A percentile compares a stretch with the other conserved stretches of the same genome.
Conservation (phyloP, 2,797 vertebrate species). For the Numenius phaeopus region DNA sequence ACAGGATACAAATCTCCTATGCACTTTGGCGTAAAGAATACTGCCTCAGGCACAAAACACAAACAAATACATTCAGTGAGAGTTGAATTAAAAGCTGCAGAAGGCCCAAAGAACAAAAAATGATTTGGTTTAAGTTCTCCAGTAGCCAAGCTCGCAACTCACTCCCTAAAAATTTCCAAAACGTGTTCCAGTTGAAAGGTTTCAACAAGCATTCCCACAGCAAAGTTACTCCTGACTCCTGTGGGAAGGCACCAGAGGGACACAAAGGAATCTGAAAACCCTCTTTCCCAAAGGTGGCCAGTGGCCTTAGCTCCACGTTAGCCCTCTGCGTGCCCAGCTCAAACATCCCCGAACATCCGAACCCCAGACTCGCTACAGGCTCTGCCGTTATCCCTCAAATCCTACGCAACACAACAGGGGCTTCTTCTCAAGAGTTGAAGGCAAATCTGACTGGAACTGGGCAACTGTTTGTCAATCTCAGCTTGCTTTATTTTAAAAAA, state of each 20-base stretch:
- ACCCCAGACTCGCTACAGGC: neutral
- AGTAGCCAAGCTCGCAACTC: neutral
- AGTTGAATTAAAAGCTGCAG: neutral
- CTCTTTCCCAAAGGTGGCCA: neutral
- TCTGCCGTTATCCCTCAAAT: neutral
- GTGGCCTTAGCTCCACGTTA: neutral
- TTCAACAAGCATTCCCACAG: neutral
- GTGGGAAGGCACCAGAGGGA: neutral
- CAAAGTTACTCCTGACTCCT: neutral
- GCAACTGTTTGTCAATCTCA: fast-evolving
- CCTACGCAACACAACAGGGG: neutral
- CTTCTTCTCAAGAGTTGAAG: neutral
- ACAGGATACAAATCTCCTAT: neutral
- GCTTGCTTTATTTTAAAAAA: neutral
- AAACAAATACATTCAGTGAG: neutral
- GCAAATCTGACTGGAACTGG: neutral
- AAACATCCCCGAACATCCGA: neutral
- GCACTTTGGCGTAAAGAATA: neutral
- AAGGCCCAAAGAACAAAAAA: neutral
- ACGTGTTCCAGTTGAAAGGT: neutral
- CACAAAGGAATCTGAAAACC: neutral
- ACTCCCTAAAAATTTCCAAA: neutral
- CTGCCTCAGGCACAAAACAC: neutral
- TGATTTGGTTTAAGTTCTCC: neutral
- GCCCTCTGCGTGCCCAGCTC: neutral